Evolutionary conservation across 2,797 vertebrate species (phyloP).

Genomic region (Scleropages formosus): DNA sequence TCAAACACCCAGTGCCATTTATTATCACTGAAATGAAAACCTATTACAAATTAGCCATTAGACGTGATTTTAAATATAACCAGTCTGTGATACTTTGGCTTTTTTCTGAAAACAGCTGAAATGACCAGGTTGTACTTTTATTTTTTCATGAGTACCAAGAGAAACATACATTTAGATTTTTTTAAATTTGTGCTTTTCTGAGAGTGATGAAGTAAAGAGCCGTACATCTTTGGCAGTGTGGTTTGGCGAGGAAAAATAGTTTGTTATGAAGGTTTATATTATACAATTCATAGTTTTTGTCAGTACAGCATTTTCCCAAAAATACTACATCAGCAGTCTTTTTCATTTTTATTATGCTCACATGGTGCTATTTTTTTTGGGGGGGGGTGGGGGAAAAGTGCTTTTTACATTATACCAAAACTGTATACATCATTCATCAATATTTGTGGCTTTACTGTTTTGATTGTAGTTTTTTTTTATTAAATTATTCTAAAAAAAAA

Average conservation of each 20-base stretch:
- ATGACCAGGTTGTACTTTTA: too few relatives aligned
- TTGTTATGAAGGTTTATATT: neutral
- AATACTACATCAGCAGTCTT: slow-evolving; percentile 12
- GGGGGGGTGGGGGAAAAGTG: too few relatives aligned
- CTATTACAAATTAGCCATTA: too few relatives aligned
- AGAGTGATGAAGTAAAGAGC: neutral
- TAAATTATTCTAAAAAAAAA: slow-evolving; percentile 64
- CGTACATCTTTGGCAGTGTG: neutral
- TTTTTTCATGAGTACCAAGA: too few relatives aligned
- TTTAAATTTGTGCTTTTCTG: too few relatives aligned
- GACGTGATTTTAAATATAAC: neutral
- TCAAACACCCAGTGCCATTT: neutral
- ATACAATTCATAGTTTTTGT: neutral
- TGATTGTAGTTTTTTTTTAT: slow-evolving; percentile 25
- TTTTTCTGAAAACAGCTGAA: too few relatives aligned
- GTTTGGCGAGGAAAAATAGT: neutral
- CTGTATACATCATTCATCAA: slow-evolving; percentile 24
- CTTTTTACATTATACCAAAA: slow-evolving; percentile 49
- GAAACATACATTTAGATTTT: too few relatives aligned
- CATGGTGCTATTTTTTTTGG: slow-evolving; percentile 22
- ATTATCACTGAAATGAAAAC: too few relatives aligned
- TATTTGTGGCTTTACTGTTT: slow-evolving; percentile 18
- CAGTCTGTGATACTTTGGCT: neutral
- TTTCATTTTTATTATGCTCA: neutral
- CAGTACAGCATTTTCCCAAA: neutral